phyloP scores from a whole-genome alignment of 92 coral and sea anemone species.

The Palythoa grandis region DNA sequence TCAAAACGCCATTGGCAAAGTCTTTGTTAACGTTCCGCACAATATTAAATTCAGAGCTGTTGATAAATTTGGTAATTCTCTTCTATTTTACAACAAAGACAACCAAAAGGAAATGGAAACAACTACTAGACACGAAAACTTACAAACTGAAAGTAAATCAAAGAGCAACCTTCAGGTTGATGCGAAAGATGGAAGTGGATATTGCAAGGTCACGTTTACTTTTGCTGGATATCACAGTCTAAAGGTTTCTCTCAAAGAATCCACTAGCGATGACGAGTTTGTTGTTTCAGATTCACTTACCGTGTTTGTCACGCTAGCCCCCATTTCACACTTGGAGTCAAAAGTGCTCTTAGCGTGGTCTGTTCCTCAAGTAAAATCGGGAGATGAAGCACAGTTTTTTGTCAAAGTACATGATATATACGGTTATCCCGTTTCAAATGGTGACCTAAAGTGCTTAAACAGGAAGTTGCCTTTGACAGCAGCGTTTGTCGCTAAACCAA shows the following conservation, averaged over 20 bases:
- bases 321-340: not conserved
- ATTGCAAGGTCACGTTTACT: slow-evolving; percentile 12
- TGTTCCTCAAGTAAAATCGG: slow-evolving; percentile 11
- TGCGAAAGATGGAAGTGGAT: not conserved
- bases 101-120: not conserved
- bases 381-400: not conserved
- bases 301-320: slow-evolving; percentile 12
- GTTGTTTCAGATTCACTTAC: not conserved
- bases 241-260: not conserved
- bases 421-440: not conserved
- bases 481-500: too few relatives aligned
- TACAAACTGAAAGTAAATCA: not conserved
- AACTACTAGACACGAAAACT: not conserved
- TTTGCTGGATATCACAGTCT: not conserved
- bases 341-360: not conserved
- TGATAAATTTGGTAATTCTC: slow-evolving; percentile 1
- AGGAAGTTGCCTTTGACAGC: too few relatives aligned
- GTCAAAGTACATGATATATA: not conserved
- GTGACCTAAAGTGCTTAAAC: not conserved
- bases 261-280: not conserved
- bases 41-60: not conserved
- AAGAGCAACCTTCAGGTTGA: not conserved
- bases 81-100: not conserved
- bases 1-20: not conserved
- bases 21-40: not conserved